Percentiles rank a stretch among this genome's conserved stretches.
Conservation (phyloP, 2,797 vertebrate genomes). For the Mus spretus region DNA sequence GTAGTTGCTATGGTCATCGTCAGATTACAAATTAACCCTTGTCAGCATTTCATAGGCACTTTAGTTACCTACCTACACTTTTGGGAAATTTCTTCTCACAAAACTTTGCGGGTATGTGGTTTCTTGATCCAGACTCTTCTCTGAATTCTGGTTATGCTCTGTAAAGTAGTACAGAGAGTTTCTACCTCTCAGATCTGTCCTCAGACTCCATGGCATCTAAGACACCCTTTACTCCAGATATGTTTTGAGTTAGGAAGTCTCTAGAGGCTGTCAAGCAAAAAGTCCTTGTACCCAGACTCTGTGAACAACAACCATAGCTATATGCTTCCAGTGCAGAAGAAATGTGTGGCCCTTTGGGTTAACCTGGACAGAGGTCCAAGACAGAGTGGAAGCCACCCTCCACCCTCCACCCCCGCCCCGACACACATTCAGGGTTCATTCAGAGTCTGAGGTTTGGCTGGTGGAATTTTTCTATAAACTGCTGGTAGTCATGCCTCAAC, state of each 20-base stretch:
- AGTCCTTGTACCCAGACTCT: background rate
- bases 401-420: too few species aligned
- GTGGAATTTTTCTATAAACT: background rate
- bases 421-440: background rate
- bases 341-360: background rate
- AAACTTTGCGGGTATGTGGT: background rate
- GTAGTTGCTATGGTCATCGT: background rate
- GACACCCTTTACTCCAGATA: background rate
- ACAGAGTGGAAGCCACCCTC: background rate
- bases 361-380: background rate
- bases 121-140: background rate
- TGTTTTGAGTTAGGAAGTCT: background rate
- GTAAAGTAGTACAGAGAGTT: background rate
- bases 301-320: fast-evolving
- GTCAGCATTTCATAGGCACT: background rate
- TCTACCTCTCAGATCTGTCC: background rate
- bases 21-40: background rate
- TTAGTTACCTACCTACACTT: background rate
- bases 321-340: background rate
- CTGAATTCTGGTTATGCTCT: background rate
- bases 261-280: background rate
- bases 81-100: background rate
- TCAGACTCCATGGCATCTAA: background rate
- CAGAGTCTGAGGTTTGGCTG: background rate
- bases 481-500: background rate